Evolutionary conservation across 2,113 vertebrate genomes (phyloP), one percentile per base, ranked within the genome.

Genomic region (Eupsittula cactorum): DNA sequence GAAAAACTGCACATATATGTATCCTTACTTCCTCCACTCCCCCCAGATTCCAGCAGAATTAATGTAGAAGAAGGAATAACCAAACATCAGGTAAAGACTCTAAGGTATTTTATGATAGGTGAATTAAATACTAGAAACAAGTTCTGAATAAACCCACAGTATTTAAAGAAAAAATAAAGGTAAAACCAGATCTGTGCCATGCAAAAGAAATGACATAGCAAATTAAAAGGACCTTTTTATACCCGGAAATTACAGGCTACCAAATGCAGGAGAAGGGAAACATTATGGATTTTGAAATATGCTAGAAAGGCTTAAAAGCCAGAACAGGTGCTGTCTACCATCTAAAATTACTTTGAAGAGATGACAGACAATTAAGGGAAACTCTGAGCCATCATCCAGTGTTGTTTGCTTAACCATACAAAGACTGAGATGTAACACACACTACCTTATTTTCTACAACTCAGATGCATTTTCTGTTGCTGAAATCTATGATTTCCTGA

Each of bases 181-280:
- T 31, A 63, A 75, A 89, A 77, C 6, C 31, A 81, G 35, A 14
- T 44, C 27, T 50, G 57, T 28, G 44, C 57, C 49, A 62, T 29
- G 44, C 47, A 93, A 65, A 81, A 84, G 33, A 93, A 93, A 77
- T 8, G 5, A 6, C 37, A 81, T 2, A 2, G 57, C 18, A 81
- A 90, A 88, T 81, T 44, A 71, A 88, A 90, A 88, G 21, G 16
- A n/a, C 11, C 19, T 79, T 84, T 92, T 93, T 89, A 92, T 42
- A 96, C 49, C 29, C 64, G 25, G 28, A 92, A 94, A 96, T 92
- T 91, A 63, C 76, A 96, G 47, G 24, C 20, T 71, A 92, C 57
- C 42, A 46, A 84, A 49, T 4, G 7, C 83, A 88, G 49, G 35
- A 78, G 60, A 80, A 62, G 5, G 13, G 50, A 86, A 95, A 59